Conservation (phyloP, 64 coral and sea anemone genomes). For the Actinia tenebrosa region DNA sequence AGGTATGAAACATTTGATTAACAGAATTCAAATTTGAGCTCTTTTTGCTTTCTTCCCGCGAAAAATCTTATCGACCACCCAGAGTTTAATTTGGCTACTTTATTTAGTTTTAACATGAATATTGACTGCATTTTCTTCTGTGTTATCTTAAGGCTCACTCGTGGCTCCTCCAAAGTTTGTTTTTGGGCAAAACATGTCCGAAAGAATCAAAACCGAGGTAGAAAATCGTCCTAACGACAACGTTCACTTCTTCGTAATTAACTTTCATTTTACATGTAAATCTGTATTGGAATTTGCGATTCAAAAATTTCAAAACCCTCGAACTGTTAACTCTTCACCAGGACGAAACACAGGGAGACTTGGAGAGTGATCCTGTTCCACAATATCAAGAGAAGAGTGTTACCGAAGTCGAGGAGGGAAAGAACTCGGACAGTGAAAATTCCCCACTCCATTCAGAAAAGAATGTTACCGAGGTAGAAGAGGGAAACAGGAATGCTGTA, state of each 20-base stretch:
- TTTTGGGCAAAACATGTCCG: conserved; percentile 53
- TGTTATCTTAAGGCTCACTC: conserved; percentile 16
- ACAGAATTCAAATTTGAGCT: conserved; percentile 10
- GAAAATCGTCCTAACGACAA: not conserved
- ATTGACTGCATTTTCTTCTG: not conserved
- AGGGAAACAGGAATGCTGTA: not conserved
- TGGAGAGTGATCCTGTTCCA: not conserved
- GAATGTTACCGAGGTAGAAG: not conserved
- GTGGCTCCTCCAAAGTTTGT: conserved; percentile 70
- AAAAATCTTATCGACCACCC: not conserved
- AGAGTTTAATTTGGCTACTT: not conserved
- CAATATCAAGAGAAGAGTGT: not conserved
- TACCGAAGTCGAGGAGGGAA: not conserved
- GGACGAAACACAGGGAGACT: not conserved
- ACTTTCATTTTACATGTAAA: not conserved
- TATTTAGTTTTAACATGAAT: not conserved
- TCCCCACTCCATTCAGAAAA: not conserved
- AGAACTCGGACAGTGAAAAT: not conserved
- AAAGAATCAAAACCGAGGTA: conserved; percentile 38
- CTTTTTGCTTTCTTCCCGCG: not conserved
- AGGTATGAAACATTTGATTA: not conserved
- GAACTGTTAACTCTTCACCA: not conserved
- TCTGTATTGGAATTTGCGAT: not conserved
- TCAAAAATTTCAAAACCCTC: not conserved
- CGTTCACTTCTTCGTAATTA: not conserved